Evolutionary conservation across 2,888 invertebrate species (phyloP), one percentile per base, ranked within the genome.

Genomic region (Penaeus monodon): DNA sequence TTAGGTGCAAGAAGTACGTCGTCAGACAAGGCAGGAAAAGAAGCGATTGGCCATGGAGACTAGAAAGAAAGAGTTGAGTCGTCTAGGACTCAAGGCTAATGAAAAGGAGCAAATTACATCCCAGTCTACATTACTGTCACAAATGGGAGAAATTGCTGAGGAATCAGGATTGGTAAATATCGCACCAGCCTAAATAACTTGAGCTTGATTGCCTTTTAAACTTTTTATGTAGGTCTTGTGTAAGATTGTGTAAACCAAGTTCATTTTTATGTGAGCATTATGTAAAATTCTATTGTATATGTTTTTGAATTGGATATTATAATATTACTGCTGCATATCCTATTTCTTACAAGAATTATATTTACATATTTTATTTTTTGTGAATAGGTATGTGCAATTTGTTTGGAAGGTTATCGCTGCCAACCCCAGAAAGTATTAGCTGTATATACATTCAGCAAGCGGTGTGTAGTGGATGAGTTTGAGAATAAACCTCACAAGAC

Each of bases 11-110:
- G 96, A 97, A 92, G 98, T 98, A 0, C 94, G 99, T 0, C 96
- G 97, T 91, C 97, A 98, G 92, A 99, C 99, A 0, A 94, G 97
- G 90, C 95, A 97, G 91, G 99, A 99, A 92, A 99, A 99, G 94
- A 99, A 99, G 92, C 95, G 98, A 0, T 93, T 99, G 84, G 99
- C 99, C 0, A 99, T 99, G 99, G 98, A 98, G 0, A 99, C 98
- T 93, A 94, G 99, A 79, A 97, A 98, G 92, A 97, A 98, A 91
- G 99, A 99, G 92, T 94, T 99, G 38, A 97, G 97, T 89, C 98
- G 98, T 33, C 94, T 99, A 85, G 99, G 99, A 86, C 94, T 97
- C 96, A 94, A 97, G 91, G 98, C 98, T 3, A 99, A 99, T 93
- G 98, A 98, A 92, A 98, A 98, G 92, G 99, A 99, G 22, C 92